Base-by-base conservation (phyloP, 2,113 vertebrate species). In the Sander lucioperca region DNA sequence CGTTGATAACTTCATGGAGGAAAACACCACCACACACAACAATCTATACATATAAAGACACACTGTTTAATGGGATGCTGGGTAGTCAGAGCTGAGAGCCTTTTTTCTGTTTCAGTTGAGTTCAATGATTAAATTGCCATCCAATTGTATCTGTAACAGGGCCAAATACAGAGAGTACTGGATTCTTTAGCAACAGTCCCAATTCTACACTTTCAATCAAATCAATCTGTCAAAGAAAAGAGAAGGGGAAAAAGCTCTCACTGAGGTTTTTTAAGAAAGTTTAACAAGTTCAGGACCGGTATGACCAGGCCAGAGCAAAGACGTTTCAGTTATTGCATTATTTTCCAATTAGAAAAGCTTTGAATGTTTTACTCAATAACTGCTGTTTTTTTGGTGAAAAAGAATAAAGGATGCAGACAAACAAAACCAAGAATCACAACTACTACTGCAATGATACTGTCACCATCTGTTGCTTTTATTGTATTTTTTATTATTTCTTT, bases 391-490 rank as follows among this genome's bases (percentile, higher is more conserved):
- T 78, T 82, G 75, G 73, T 91, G 80, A 75, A 86, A 45, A 74
- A 64, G 80, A 76, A 80, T 75, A 66, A 89, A 61, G 89, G 71
- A 88, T 86, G 81, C 67, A 91, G 80, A 88, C 54, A 80, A 83
- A 87, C 76, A 84, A 79, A 43, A 86, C 80, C 33, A 18, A 88
- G 64, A 85, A 86, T 88, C 78, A 80, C 84, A 91, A 89, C 89
- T 92, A 89, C 89, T 92, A 90, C 92, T 94, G 88, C 92, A 84
- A 82, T 57, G 79, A 87, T 79, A 75, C 83, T 83, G 87, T 86
- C 83, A 88, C 82, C 75, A 86, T 80, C 59, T 86, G 90, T 90
- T 89, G 86, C 90, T 92, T 88, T 92, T 80, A 88, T 77, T 84
- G 84, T 87, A 68, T 79, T 81, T 84, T 85, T 79, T 50, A 47